Conservation (phyloP, 2,797 vertebrate species). For the Typhlichthys subterraneus region DNA sequence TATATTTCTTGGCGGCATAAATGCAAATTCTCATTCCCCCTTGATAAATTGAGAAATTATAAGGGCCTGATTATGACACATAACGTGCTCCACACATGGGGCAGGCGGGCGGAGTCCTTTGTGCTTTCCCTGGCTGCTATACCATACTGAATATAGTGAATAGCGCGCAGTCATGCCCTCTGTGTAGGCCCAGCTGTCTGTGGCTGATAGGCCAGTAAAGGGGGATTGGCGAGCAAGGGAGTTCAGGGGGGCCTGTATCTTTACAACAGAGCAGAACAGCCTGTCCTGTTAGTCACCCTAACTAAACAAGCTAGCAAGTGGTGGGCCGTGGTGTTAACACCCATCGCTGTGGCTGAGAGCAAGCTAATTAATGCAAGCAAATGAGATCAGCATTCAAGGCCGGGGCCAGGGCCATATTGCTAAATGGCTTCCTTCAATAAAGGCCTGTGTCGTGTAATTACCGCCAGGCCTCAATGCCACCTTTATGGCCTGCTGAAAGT, state of each 20-base stretch:
- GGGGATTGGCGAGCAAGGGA: conserved; percentile 45
- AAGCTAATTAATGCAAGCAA: conserved; percentile 95
- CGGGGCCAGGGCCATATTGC: conserved; percentile 82
- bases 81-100: conserved; percentile 35
- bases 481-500: conserved; percentile 90
- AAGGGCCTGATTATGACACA: conserved; percentile 36
- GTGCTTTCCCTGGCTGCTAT: conserved; percentile 40
- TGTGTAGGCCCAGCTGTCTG: conserved; percentile 75
- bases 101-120: conserved; percentile 40
- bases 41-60: conserved; percentile 4
- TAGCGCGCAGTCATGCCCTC: conserved; percentile 66
- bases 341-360: conserved; percentile 71
- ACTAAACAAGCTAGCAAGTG: conserved; percentile 58
- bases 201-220: conserved; percentile 53
- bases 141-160: conserved; percentile 64
- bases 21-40: conserved; percentile 8
- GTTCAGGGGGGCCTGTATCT: conserved; percentile 61
- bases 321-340: conserved; percentile 62
- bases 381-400: conserved; percentile 94
- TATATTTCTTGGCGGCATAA: neutral
- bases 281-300: conserved; percentile 63
- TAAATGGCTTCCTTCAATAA: conserved; percentile 88
- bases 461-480: conserved; percentile 82
- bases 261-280: conserved; percentile 64
- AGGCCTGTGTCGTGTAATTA: conserved; percentile 67